Percentiles rank a stretch among this genome's conserved stretches.
Conservation (phyloP, 2,113 vertebrate species). For the Tautogolabrus adspersus region DNA sequence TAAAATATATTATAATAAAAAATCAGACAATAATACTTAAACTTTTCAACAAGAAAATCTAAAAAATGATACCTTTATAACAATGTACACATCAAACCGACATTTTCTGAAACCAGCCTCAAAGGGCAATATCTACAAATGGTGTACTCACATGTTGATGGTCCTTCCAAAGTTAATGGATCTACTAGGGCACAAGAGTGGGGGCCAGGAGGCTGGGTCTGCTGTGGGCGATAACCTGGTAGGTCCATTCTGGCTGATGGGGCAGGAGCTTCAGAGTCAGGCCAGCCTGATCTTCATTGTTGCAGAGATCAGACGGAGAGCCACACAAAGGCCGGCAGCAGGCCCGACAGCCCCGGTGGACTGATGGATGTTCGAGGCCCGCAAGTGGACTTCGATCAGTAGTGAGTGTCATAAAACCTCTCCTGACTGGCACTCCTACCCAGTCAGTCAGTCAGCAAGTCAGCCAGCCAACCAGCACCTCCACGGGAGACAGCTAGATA, state of each 20-base stretch:
- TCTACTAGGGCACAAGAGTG: slow-evolving; percentile 48
- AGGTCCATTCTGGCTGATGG: slow-evolving; percentile 72
- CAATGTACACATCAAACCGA: background rate
- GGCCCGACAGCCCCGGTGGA: slow-evolving; percentile 61
- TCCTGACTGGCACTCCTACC: slow-evolving; percentile 83
- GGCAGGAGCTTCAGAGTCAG: slow-evolving; percentile 39
- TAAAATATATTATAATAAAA: background rate
- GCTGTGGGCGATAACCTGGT: slow-evolving; percentile 58
- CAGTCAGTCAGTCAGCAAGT: slow-evolving; percentile 44
- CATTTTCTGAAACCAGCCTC: background rate
- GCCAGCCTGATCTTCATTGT: slow-evolving; percentile 58
- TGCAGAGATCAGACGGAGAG: slow-evolving; percentile 50
- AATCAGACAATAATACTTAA: background rate
- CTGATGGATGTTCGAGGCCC: slow-evolving; percentile 74
- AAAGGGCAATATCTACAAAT: background rate
- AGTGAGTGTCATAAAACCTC: slow-evolving; percentile 80
- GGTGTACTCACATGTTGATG: slow-evolving; percentile 81
- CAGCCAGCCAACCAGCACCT: slow-evolving; percentile 22
- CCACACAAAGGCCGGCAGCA: slow-evolving; percentile 45
- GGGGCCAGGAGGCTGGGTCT: slow-evolving; percentile 41
- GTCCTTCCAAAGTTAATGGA: slow-evolving; percentile 56
- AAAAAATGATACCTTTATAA: background rate
- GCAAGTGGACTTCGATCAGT: slow-evolving; percentile 80
- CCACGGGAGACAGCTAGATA: slow-evolving; percentile 23
- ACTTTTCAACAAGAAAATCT: background rate